A percentile compares a stretch with the other conserved stretches of the same genome.
Conservation (phyloP, 2,113 vertebrate species). For the Osmerus eperlanus region DNA sequence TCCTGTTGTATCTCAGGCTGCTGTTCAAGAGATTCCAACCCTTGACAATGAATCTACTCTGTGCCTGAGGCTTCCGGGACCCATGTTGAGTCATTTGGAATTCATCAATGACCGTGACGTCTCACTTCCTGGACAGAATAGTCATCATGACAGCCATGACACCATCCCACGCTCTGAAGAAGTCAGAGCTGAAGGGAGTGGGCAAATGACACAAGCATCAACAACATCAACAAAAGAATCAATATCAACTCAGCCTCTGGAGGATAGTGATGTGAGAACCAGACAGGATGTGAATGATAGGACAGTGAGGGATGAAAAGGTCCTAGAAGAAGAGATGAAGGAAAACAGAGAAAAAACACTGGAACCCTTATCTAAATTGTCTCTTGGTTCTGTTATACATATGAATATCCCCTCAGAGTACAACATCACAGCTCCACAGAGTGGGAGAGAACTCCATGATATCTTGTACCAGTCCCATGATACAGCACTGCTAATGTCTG, state of each 20-base stretch:
- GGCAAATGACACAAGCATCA: conserved; percentile 19
- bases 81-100: conserved; percentile 69
- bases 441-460: conserved; percentile 17
- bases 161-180: conserved; percentile 27
- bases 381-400: no score
- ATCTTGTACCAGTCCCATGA: conserved; percentile 2
- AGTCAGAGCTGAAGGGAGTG: conserved; percentile 21
- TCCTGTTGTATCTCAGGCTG: not conserved
- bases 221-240: no score
- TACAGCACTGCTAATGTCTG: conserved; percentile 21
- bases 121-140: conserved; percentile 38
- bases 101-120: conserved; percentile 54
- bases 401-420: not conserved
- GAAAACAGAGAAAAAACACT: conserved; percentile 19
- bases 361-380: not conserved
- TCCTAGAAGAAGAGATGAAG: not conserved
- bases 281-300: not conserved
- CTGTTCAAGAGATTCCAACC: not conserved
- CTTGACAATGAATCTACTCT: conserved; percentile 37
- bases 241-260: conserved; percentile 12
- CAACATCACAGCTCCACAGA: conserved; percentile 12
- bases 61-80: conserved; percentile 48
- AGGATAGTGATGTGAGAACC: not conserved
- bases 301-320: conserved; percentile 3
- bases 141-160: conserved; percentile 34